A percentile compares a stretch with the other conserved stretches of the same genome.
Conservation (phyloP, 53 echinoderm and acorn worm genomes). For the Hippasteria phrygiana region DNA sequence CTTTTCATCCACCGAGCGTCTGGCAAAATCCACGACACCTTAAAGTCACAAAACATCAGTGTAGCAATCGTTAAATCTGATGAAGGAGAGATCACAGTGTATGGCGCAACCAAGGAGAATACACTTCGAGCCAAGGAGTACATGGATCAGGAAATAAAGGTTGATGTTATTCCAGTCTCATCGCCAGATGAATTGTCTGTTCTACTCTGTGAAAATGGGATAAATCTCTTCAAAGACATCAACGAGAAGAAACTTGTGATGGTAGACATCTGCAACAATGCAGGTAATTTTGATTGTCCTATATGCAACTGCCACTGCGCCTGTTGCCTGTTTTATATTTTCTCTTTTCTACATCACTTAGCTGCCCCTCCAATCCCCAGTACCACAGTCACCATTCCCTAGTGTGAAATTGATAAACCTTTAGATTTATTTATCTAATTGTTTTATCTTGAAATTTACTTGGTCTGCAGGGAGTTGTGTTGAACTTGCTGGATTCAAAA, state of each 20-base stretch:
- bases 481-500: slow-evolving; percentile 33
- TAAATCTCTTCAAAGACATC: neutral
- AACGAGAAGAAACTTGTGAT: slow-evolving; percentile 27
- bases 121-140: neutral
- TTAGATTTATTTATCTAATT: no score
- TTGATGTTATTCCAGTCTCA: neutral
- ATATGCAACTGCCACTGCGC: no score
- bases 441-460: no score
- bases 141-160: slow-evolving; percentile 36
- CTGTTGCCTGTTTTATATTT: no score
- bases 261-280: neutral
- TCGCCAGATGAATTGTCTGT: slow-evolving; percentile 15
- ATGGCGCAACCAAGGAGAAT: slow-evolving; percentile 18
- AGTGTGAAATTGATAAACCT: no score
- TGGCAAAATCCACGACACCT: slow-evolving; percentile 59
- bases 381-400: no score
- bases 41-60: slow-evolving; percentile 5
- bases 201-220: slow-evolving; percentile 9
- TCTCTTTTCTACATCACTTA: no score
- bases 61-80: slow-evolving; percentile 23
- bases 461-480: no score
- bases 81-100: slow-evolving; percentile 29
- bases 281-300: no score
- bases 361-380: no score
- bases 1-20: slow-evolving; percentile 25